Percentiles rank a stretch among this genome's conserved stretches.
Evolutionary conservation across 2,797 vertebrate species (phyloP).

Genomic region (Oryzias dopingdopingensis): DNA sequence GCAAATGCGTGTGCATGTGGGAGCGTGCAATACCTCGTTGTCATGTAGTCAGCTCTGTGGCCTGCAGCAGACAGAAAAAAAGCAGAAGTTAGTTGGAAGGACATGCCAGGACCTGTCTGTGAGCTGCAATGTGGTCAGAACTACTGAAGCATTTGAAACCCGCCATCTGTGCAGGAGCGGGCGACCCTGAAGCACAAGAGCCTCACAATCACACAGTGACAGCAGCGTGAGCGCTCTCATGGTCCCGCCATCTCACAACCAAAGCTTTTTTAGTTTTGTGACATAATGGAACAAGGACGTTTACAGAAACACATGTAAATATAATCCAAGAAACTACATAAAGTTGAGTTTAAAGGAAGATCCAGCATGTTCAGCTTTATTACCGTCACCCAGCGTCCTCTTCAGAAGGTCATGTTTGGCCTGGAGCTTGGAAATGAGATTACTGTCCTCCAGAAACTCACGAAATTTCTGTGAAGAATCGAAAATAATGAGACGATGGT

Average conservation of each 20-base stretch:
- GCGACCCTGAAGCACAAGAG: slow-evolving; percentile 30
- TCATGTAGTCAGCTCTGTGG: slow-evolving; percentile 96
- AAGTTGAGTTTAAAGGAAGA: neutral
- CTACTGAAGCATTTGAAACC: slow-evolving; percentile 56
- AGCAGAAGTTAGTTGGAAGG: slow-evolving; percentile 35
- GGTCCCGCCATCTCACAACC: neutral
- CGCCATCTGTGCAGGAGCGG: slow-evolving; percentile 60
- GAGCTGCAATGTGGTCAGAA: slow-evolving; percentile 42
- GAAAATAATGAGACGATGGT: slow-evolving; percentile 63
- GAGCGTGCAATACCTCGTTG: slow-evolving; percentile 86
- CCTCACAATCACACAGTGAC: neutral
- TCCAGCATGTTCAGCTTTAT: neutral
- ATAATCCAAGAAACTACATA: no score
- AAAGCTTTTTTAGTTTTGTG: neutral
- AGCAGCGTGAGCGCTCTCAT: neutral
- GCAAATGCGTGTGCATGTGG: slow-evolving; percentile 15
- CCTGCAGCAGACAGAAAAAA: slow-evolving; percentile 73
- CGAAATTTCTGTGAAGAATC: slow-evolving; percentile 92
- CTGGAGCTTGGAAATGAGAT: slow-evolving; percentile 98
- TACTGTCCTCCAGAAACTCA: slow-evolving; percentile 97
- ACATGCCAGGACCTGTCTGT: slow-evolving; percentile 49
- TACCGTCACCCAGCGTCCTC: slow-evolving; percentile 93
- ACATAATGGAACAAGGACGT: neutral
- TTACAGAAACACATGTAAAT: neutral
- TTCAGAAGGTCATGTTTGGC: slow-evolving; percentile 98